Evolutionary conservation across 2,113 vertebrate species (phyloP), one percentile per base, ranked within the genome.

Genomic region (Ariopsis seemanni): DNA sequence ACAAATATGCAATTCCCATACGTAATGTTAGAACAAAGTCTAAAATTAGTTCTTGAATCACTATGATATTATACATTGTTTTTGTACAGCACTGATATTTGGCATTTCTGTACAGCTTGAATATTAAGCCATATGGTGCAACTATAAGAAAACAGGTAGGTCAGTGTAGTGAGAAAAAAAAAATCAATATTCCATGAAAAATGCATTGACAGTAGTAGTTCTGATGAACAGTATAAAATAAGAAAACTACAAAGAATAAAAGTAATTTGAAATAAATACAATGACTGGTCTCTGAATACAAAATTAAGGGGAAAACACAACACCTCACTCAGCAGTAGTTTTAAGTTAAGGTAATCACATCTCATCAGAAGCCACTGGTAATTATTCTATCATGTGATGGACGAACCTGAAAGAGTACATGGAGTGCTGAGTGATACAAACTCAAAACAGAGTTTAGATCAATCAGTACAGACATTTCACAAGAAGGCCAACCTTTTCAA

Each of bases 251-350:
- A 90, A 82, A 87, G 65, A 87, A 90, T 87, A 89, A 83, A 77
- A 90, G 82, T 88, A 10, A 90, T 88, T 60, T 89, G n/a, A 88
- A 90, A 91, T 91, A 91, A 91, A 91, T 91, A 91, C 88, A 88
- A 84, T 60, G 55, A 77, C 58, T 57, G 42, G 63, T 78, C 85
- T 48, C 62, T 82, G 55, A 65, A 83, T 83, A 85, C 27, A 81
- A 25, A n/a, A 85, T 52, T 60, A 84, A 78, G 85, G 9, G 75
- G 34, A 60, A 82, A 50, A 27, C 34, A 34, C 42, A 86, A 57
- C 62, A 89, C 75, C 69, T 87, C 30, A 88, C 69, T 79, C 62
- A 89, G 79, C 80, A 90, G 89, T 89, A 90, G 83, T 86, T 87
- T 77, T 18, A 11, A 87, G 63, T 34, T 42, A 89, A 88, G 75